A percentile compares a stretch with the other conserved stretches of the same genome.
phyloP scores from a whole-genome alignment of 2,888 invertebrate genomes.

The Strigamia crassipes region DNA sequence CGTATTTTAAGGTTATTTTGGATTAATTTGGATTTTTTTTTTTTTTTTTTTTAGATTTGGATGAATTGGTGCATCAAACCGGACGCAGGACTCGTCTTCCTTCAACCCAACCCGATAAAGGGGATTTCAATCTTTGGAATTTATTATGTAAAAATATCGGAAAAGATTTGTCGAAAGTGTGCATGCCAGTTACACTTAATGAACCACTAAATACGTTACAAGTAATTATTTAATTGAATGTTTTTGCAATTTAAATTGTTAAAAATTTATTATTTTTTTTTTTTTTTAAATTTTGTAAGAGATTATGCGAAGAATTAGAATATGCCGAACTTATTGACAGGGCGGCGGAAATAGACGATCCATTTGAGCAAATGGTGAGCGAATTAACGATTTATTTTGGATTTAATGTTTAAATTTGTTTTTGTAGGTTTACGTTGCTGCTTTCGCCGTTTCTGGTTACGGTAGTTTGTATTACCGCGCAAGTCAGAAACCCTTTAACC shows the following conservation, averaged over 20 bases:
- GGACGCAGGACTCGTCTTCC: slow-evolving; percentile 73
- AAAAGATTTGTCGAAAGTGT: slow-evolving; percentile 81
- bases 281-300: slow-evolving; percentile 60
- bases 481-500: slow-evolving; percentile 84
- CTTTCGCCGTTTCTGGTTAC: slow-evolving; percentile 81
- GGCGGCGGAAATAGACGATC: slow-evolving; percentile 69
- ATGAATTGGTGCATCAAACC: slow-evolving; percentile 54
- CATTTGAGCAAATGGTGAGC: slow-evolving; percentile 72
- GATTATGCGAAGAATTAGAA: slow-evolving; percentile 81
- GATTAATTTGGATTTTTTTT: neutral
- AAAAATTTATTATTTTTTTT: too few species aligned
- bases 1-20: neutral
- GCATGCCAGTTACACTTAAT: slow-evolving; percentile 84
- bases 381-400: neutral
- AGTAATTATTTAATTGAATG: slow-evolving; percentile 61
- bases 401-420: neutral
- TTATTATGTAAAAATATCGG: slow-evolving; percentile 80
- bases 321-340: slow-evolving; percentile 79
- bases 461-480: slow-evolving; percentile 74
- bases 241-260: too few species aligned
- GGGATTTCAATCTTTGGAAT: slow-evolving; percentile 80
- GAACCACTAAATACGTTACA: slow-evolving; percentile 81
- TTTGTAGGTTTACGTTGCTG: slow-evolving; percentile 67
- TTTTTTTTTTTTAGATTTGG: neutral
- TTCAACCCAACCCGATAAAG: slow-evolving; percentile 71